Evolutionary conservation across 1,140 invertebrate genomes (phyloP), one percentile per base, ranked within the genome.

Genomic region (Apis laboriosa): DNA sequence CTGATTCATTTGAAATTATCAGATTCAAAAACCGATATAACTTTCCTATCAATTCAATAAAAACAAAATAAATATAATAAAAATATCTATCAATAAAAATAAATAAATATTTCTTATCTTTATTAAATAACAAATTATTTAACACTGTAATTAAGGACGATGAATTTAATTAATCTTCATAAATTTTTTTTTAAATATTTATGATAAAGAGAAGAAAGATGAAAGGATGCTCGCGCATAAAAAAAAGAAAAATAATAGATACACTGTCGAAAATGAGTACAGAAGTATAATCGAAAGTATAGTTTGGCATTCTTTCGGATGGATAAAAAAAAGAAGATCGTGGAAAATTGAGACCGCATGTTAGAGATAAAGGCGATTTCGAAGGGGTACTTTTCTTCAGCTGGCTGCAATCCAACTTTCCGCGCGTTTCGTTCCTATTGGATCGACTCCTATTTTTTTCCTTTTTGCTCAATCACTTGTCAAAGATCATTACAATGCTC

Each of bases 361-460:
- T 0, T 34, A 34, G 67, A 24, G 24, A 79, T 79, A 72, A 72
- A 72, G 66, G 67, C 43, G 55, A 72, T 72, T 79, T 72, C 56
- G 67, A 71, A 28, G 13, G 49, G 56, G 63, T 72, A 72, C 24
- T 72, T 63, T 43, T 53, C 49, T 53, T 79, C 24, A 24, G 67
- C 49, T 79, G 77, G 77, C 77, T 72, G 21, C 43, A 0, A 15
- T 79, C 77, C 77, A 79, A 79, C 77, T 51, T 53, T n/a, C 24
- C 55, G n/a, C 56, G 19, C 0, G 43, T 79, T 63, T 24, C 21
- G 51, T 49, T 58, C 63, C 28, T 64, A 76, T 77, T 13, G 49
- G 24, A 34, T 12, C 55, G 17, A 8, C 49, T 53, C 9, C 49
- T 58, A n/a, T 61, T 72, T 72, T 79, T 34, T 21, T 13, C 21